A percentile compares a stretch with the other conserved stretches of the same genome.
phyloP scores from a whole-genome alignment of 2,113 vertebrate species.

The Cisticola juncidis region DNA sequence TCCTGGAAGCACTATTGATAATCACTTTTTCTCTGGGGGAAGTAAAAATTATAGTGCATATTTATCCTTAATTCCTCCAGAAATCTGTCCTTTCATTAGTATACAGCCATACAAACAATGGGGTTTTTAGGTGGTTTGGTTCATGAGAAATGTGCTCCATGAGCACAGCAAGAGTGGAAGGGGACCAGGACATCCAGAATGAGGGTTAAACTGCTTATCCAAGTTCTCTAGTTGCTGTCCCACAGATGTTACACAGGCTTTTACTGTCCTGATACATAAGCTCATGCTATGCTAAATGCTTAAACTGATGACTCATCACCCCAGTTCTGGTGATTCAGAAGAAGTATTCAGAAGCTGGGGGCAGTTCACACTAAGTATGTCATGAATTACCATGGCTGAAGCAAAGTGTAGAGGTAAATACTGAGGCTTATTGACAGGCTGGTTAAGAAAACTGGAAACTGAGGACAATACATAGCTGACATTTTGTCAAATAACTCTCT shows the following conservation, averaged over 20 bases:
- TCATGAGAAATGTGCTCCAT: not conserved
- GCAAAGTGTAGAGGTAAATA: not conserved
- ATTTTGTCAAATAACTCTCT: not conserved
- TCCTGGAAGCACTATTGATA: not conserved
- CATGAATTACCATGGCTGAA: not conserved
- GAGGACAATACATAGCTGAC: not conserved
- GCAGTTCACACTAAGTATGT: not conserved
- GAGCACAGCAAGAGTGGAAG: not conserved
- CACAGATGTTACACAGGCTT: not conserved
- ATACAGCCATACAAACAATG: not conserved
- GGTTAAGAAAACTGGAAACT: not conserved
- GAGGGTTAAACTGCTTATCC: not conserved
- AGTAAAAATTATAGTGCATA: not conserved
- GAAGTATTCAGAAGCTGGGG: not conserved
- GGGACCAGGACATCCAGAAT: not conserved
- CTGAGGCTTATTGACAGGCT: not conserved
- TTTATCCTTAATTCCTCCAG: not conserved
- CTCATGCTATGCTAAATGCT: not conserved
- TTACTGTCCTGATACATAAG: not conserved
- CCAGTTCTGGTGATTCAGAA: not conserved
- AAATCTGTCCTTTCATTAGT: not conserved
- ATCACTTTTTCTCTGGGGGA: rapidly evolving
- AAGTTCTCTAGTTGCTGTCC: not conserved
- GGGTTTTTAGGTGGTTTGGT: not conserved
- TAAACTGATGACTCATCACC: not conserved